Conservation (phyloP, 2,113 vertebrate genomes). For the Urocitellus parryii region DNA sequence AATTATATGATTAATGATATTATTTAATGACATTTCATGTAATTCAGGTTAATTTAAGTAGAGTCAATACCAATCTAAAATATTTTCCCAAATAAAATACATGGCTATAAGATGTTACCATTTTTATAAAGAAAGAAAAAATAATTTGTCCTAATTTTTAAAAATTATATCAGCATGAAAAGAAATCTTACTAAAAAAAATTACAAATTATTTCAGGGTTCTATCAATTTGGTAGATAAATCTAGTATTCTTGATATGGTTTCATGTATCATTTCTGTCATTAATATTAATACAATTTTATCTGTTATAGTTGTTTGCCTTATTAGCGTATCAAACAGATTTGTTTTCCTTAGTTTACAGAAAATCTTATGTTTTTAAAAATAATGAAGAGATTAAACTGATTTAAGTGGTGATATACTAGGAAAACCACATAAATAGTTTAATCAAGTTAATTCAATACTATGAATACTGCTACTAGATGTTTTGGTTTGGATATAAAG, state of each 20-base stretch:
- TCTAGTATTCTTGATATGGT: fast-evolving
- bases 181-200: not conserved
- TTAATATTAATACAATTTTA: not conserved
- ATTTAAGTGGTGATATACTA: not conserved
- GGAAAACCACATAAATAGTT: conserved; percentile 58
- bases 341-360: not conserved
- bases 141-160: not conserved
- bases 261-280: not conserved
- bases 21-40: not conserved
- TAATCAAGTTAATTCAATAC: conserved; percentile 4
- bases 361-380: conserved; percentile 1
- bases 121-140: not conserved
- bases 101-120: fast-evolving
- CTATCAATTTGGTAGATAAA: not conserved
- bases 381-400: conserved; percentile 51
- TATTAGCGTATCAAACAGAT: not conserved
- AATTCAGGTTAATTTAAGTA: not conserved
- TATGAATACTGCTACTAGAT: not conserved
- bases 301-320: not conserved
- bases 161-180: too few species aligned
- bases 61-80: not conserved
- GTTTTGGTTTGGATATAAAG: too few species aligned
- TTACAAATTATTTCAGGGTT: fast-evolving
- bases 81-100: not conserved
- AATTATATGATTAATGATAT: not conserved